Base-by-base conservation (phyloP, 1,140 invertebrate genomes). In the Orius insidiosus region DNA sequence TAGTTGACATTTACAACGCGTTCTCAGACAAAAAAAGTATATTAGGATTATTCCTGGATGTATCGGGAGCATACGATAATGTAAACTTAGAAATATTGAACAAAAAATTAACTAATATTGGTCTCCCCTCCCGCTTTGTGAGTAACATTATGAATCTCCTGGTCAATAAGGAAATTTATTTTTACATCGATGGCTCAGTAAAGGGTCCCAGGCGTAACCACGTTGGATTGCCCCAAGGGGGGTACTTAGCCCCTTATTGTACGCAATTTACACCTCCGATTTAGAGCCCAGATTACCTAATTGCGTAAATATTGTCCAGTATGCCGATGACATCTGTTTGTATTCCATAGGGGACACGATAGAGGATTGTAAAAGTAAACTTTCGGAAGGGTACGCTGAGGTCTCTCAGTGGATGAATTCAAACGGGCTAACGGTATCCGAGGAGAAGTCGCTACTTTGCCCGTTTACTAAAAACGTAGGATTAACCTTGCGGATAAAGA, bases 281-380 rank as follows among this genome's bases (percentile, higher is more conserved):
- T 11, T 43, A 15, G 41, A 43, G 15, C 9, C 18, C 3, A 11
- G 11, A 6, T 24, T 43, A 11, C 10, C 15, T 5, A 13, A 24
- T 32, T 16, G 24, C 19, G 24, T 43, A 2, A 19, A 43, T 2
- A 43, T 43, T 2, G 4, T 43, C 9, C 41, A 43, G 41, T 43
- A 30, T n/a, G 41, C 41, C 7, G 41, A 43, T 13, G 41, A 43
- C 24, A 14, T 43, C 7, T 43, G 41, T 43, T n/a, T 43, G 7
- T 43, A 43, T 13, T 15, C 11, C 2, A 18, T 10, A 10, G 18
- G 4, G 9, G 11, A 30, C 8, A 32, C 18, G 9, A 24, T 32
- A 2, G 41, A 43, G 24, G 24, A 6, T 3, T 15, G 15, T 30
- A 18, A 11, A 32, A 15, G 14, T 24, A 9, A 19, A 11, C 19